Evolutionary conservation across 2,888 invertebrate genomes (phyloP), one percentile per base, ranked within the genome.

Genomic region (Poecilus cupreus): DNA sequence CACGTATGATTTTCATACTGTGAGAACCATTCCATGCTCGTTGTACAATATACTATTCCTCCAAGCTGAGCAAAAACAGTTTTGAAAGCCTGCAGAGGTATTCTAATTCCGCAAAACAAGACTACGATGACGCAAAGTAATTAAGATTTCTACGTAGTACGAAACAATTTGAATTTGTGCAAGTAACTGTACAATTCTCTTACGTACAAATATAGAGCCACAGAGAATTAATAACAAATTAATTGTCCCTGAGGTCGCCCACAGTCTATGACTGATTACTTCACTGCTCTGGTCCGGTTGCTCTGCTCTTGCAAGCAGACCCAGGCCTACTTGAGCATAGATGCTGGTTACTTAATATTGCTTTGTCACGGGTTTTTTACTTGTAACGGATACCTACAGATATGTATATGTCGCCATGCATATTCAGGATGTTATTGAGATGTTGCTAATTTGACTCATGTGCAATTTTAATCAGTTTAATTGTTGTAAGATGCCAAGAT

Each of bases 161-260:
- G 43, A n/a, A n/a, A n/a, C n/a, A n/a, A 43, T 43, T 13, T 43
- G 13, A 43, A 43, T 54, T 16, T 54, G 22, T 43, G 13, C 11
- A 11, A 43, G 43, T 43, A 43, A 43, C 43, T n/a, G 43, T 43
- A 43, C 43, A 3, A 8, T 13, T 4, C 13, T 49, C 6, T 8
- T 4, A 6, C 8, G 46, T 46, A 46, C 13, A 13, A 13, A 46
- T 46, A 16, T 8, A n/a, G 46, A 13, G 46, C 46, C 13, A 13
- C 16, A 46, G 46, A 46, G 46, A 20, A 54, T 18, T 32, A 68
- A 68, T 43, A 11, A 68, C 37, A 26, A 68, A 68, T 68, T 68
- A 68, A 24, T 26, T 37, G 68, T 18, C 68, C 68, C 18, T 68
- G 68, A 68, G 68, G 16, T 32, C 32, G 68, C 68, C 68, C 24